A percentile compares a stretch with the other conserved stretches of the same genome.
These are phyloP conservation scores for Tetrapedia diversipes DNA, from an alignment of 2,888 invertebrate species.

Conservation along the genomic window DNA sequence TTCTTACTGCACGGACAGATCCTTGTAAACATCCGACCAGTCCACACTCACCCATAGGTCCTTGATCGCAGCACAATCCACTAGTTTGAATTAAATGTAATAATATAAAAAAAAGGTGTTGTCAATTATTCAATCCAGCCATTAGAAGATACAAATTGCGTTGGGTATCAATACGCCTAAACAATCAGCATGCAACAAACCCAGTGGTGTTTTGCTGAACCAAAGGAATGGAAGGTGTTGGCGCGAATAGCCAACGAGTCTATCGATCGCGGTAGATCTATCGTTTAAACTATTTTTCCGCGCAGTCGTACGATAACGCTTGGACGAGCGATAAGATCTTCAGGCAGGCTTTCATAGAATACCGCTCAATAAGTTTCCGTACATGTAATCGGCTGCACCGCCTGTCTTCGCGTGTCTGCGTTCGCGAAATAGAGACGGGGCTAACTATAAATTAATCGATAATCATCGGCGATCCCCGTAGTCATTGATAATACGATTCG, in stretches of 20 bases:
- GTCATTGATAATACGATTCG: conserved; percentile 32
- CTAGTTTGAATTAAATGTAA: too few relatives aligned
- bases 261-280: conserved; percentile 23
- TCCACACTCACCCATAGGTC: too few relatives aligned
- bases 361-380: conserved; percentile 21
- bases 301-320: conserved; percentile 11
- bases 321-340: conserved; percentile 28
- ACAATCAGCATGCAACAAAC: too few relatives aligned
- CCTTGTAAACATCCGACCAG: too few relatives aligned
- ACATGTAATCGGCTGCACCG: conserved; percentile 15
- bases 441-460: conserved; percentile 43
- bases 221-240: too few relatives aligned
- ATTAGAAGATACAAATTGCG: too few relatives aligned
- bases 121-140: too few relatives aligned
- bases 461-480: conserved; percentile 25
- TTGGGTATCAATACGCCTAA: too few relatives aligned
- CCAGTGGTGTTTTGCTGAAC: too few relatives aligned
- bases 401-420: background rate
- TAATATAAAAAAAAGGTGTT: too few relatives aligned
- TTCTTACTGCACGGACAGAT: too few relatives aligned
- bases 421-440: conserved; percentile 10
- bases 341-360: conserved; percentile 14
- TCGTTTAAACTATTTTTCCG: conserved; percentile 35
- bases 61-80: too few relatives aligned
- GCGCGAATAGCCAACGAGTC: conserved; percentile 34